Evolutionary conservation across 2,888 invertebrate species (phyloP), one percentile per base, ranked within the genome.

Genomic region (Disparrhopalites patrizii): DNA sequence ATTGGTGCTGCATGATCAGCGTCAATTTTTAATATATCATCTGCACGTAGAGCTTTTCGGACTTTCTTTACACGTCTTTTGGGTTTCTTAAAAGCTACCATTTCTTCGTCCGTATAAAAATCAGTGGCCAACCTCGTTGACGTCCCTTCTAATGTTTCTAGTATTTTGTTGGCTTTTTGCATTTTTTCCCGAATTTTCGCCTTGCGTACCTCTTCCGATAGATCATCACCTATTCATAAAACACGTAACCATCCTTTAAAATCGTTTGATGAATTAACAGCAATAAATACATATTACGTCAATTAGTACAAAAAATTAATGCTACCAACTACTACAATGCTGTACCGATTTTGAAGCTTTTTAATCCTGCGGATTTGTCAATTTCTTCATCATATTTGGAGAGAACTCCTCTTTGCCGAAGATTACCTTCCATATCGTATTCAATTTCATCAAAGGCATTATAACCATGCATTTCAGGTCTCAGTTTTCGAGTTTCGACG

Each of bases 331-430:
- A 36, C n/a, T n/a, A n/a, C n/a, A 43, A n/a, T 43, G 36, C 31
- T 84, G n/a, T 83, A 28, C 94, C 95, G 68, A 97, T 85, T 62
- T 85, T 81, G 81, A 97, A 97, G 63, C 83, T 83, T 27, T 84
- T 83, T 74, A 86, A 86, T 62, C 82, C 84, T 0, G 88, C 89
- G 31, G 40, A n/a, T 36, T 64, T 64, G 61, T 88, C 87, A 65
- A 95, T 88, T 80, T 95, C 95, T 77, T 95, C 95, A 79, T 98
- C 95, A 78, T 99, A 98, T 81, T 99, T 95, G 74, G 87, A 83
- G 27, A 99, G 83, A 56, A 99, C 82, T 13, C 85, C 84, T 76
- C 86, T 85, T 72, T 78, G 83, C 82, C 80, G 79, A 57, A 77
- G 72, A 66, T 81, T 79, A 51, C 84, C 84, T 74, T 80, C 81